A percentile compares a stretch with the other conserved stretches of the same genome.
Conservation (phyloP, 2,113 vertebrate species). For the Taxidea taxus region DNA sequence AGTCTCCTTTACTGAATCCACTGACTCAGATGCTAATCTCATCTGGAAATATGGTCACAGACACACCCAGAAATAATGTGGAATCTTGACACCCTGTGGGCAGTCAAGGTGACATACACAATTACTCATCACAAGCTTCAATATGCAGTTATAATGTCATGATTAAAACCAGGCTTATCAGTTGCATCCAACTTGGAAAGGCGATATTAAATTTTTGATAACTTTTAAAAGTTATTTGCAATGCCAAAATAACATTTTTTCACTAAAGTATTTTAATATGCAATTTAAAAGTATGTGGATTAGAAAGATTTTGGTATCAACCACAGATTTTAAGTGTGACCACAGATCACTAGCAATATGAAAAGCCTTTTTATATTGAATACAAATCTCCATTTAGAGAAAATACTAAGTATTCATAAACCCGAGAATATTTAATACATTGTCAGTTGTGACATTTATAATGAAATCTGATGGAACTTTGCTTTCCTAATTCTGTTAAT, state of each 20-base stretch:
- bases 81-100: neutral
- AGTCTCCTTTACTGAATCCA: neutral
- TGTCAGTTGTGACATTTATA: neutral
- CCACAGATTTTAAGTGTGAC: neutral
- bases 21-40: neutral
- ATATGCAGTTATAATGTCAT: neutral
- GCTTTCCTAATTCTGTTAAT: neutral
- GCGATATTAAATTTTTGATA: neutral
- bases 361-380: neutral
- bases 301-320: neutral
- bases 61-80: neutral
- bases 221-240: neutral
- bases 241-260: neutral
- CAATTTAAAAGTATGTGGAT: neutral
- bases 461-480: neutral
- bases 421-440: neutral
- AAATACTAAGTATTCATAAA: neutral
- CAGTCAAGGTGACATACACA: neutral
- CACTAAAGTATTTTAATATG: neutral
- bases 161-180: neutral
- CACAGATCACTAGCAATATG: neutral
- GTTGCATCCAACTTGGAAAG: neutral
- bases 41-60: neutral
- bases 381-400: neutral
- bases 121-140: neutral